Conservation (phyloP, 2,888 invertebrate genomes). For the Monochamus alternatus region DNA sequence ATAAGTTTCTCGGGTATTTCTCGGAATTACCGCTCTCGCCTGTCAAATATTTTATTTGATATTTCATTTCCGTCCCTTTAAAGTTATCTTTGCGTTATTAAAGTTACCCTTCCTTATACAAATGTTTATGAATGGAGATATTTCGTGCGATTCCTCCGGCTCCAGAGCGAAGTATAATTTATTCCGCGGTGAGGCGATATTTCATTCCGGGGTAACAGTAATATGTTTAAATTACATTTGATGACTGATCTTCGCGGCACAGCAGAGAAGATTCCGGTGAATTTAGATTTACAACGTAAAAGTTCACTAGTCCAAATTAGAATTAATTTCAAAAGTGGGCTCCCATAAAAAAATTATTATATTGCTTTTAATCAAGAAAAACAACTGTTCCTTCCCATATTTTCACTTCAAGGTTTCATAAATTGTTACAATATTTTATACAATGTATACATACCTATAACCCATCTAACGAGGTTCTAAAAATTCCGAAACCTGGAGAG, state of each 20-base stretch:
- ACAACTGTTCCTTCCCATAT: too few relatives aligned
- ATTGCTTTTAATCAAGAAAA: too few relatives aligned
- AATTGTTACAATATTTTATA: too few relatives aligned
- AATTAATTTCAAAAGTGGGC: constrained; percentile 1
- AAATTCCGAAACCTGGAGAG: too few relatives aligned
- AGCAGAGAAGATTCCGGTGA: neutral
- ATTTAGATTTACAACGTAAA: constrained; percentile 1
- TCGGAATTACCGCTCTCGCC: constrained; percentile 30
- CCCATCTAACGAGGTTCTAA: too few relatives aligned
- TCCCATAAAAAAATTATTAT: too few relatives aligned
- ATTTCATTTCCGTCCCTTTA: constrained; percentile 42
- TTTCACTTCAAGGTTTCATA: too few relatives aligned
- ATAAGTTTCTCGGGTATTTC: constrained; percentile 28
- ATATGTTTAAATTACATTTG: constrained; percentile 13
- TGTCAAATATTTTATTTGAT: constrained; percentile 45
- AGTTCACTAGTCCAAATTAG: constrained; percentile 1
- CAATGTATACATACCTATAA: too few relatives aligned
- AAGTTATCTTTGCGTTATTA: constrained; percentile 36
- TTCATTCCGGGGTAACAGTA: constrained; percentile 8
- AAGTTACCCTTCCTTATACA: constrained; percentile 43
- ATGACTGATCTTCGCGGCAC: neutral
- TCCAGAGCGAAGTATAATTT: constrained; percentile 2
- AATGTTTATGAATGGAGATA: constrained; percentile 41
- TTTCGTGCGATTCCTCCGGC: constrained; percentile 18
- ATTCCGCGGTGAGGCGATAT: constrained; percentile 11